Evolutionary conservation across 2,113 vertebrate species (phyloP).

Genomic region (Tetraodon nigroviridis): DNA sequence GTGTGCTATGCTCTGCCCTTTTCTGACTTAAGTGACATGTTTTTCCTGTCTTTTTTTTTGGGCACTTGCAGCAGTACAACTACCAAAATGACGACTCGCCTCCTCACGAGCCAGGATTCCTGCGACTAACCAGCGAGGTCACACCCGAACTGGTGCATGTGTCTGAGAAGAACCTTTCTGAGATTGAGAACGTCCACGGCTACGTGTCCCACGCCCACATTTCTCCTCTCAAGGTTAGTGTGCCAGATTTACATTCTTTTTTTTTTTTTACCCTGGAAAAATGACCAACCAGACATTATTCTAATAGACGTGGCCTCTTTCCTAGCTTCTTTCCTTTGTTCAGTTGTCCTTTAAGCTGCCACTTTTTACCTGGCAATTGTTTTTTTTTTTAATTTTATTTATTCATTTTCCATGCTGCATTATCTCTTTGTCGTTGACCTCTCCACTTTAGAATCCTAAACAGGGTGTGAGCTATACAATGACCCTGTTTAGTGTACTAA

Average conservation of each 20-base stretch:
- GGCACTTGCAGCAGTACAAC: constrained; percentile 81
- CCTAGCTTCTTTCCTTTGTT: not conserved
- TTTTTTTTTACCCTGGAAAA: no score
- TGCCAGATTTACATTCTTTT: not conserved
- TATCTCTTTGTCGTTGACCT: no score
- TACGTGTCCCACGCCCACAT: constrained; percentile 95
- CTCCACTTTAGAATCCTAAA: no score
- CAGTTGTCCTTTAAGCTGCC: no score
- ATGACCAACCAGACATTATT: not conserved
- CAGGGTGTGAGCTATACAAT: no score
- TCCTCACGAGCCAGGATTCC: constrained; percentile 86
- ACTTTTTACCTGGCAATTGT: no score
- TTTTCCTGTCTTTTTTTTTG: not conserved
- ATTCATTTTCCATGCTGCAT: no score
- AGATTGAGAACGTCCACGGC: constrained; percentile 96
- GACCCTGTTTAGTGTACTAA: no score
- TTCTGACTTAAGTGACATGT: not conserved
- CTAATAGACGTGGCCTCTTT: not conserved
- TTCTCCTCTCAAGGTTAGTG: constrained; percentile 92
- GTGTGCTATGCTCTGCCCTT: no score
- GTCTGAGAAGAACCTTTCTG: constrained; percentile 94
- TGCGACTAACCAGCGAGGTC: constrained; percentile 85
- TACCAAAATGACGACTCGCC: constrained; percentile 90
- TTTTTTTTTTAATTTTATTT: no score
- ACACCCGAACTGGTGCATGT: constrained; percentile 93